These are phyloP conservation scores for Albula goreensis DNA, from an alignment of 2,113 vertebrate genomes.

Conservation along the genomic window DNA sequence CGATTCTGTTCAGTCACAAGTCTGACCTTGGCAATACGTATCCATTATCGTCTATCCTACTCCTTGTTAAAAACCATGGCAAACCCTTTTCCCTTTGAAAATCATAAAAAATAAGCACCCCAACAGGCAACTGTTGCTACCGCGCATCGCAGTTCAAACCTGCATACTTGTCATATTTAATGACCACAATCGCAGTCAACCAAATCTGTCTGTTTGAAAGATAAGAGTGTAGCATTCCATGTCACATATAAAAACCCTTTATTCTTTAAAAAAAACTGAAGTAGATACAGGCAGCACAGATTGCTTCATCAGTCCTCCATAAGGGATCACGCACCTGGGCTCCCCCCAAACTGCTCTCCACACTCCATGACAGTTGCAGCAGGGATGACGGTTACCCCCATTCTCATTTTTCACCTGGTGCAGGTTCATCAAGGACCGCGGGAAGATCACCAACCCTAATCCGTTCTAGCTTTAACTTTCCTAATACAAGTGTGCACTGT, in stretches of 20 bases:
- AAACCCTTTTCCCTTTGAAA: slow-evolving; percentile 49
- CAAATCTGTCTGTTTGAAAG: slow-evolving; percentile 52
- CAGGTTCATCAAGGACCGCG: neutral
- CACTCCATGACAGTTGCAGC: neutral
- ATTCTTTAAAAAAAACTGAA: slow-evolving; percentile 35
- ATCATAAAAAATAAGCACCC: slow-evolving; percentile 55
- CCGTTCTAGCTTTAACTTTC: neutral
- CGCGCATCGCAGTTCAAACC: slow-evolving; percentile 48
- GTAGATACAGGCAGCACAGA: slow-evolving; percentile 21
- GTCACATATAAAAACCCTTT: slow-evolving; percentile 47
- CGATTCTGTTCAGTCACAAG: slow-evolving; percentile 21
- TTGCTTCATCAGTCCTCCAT: neutral
- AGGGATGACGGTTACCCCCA: neutral
- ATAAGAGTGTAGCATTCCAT: slow-evolving; percentile 35
- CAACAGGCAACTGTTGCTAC: slow-evolving; percentile 66
- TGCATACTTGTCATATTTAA: slow-evolving; percentile 65
- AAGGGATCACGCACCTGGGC: slow-evolving; percentile 55
- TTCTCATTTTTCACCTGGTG: neutral
- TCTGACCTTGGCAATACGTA: slow-evolving; percentile 44
- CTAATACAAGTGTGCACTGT: neutral
- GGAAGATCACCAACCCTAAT: neutral
- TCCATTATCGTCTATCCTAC: slow-evolving; percentile 60
- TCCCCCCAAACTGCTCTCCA: slow-evolving; percentile 44
- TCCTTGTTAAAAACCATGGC: slow-evolving; percentile 46
- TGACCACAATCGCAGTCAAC: slow-evolving; percentile 61